Conservation (phyloP, 2,113 vertebrate species). For the Struthidea cinerea region DNA sequence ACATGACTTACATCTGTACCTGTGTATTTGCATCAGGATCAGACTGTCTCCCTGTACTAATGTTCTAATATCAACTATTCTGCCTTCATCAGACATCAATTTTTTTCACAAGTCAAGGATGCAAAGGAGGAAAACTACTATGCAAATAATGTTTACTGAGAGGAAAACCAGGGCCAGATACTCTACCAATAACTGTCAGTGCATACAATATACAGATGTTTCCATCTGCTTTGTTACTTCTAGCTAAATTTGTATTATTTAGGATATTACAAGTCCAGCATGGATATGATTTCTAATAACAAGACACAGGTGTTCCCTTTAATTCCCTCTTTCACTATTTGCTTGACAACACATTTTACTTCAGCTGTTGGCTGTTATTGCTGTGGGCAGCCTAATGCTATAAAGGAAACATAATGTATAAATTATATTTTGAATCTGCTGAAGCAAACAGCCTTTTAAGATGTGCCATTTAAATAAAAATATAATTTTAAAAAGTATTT, state of each 20-base stretch:
- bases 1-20: not conserved
- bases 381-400: constrained; percentile 28
- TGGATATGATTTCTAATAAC: constrained; percentile 54
- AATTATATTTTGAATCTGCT: not conserved
- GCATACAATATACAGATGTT: constrained; percentile 14
- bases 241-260: constrained; percentile 54
- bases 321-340: constrained; percentile 37
- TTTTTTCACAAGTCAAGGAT: not conserved
- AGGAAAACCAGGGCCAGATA: not conserved
- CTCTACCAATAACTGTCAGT: not conserved
- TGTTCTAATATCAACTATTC: not conserved
- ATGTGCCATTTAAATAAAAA: constrained; percentile 2
- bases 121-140: not conserved
- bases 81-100: not conserved
- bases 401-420: not conserved
- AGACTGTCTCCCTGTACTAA: not conserved
- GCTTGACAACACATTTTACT: constrained; percentile 41
- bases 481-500: not conserved
- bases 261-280: constrained; percentile 45
- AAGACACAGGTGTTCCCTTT: constrained; percentile 58
- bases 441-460: not conserved
- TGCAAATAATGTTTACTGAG: not conserved
- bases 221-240: constrained; percentile 36
- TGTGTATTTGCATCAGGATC: not conserved
- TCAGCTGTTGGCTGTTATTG: constrained; percentile 42